Evolutionary conservation across 2,797 vertebrate genomes (phyloP), one percentile per base, ranked within the genome.

Genomic region (Helostoma temminkii): DNA sequence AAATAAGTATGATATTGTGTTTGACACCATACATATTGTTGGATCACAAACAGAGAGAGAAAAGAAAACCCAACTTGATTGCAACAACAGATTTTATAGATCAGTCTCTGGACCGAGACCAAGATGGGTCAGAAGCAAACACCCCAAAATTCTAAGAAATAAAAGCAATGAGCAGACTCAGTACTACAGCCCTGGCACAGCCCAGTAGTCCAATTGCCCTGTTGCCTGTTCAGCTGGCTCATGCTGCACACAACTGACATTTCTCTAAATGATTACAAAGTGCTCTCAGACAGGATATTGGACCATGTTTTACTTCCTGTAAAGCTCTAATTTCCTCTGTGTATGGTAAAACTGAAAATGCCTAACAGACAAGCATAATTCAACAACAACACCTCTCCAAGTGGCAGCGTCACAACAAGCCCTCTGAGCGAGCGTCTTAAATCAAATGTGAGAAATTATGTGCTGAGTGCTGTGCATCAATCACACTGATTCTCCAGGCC

Each of bases 401-500:
- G 63, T 47, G 66, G 62, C 71, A 52, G 73, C 70, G 54, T 53
- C 67, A 66, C 76, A 78, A 78, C 80, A 70, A 25, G 54, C 65
- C 46, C 65, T 55, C 67, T 1, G 52, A 81, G 63, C 69, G 3
- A 47, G 71, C 1, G 8, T 81, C 74, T 73, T 47, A 77, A 84
- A 81, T 75, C 83, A 86, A 90, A 78, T 42, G 61, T 47, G 58
- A 73, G 63, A 69, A 84, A 85, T 84, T 67, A 86, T 52, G 65
- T 19, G 48, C 65, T 0, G 47, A 75, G 76, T 21, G 72, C 71
- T 26, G 62, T 1, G 60, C 80, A 84, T 90, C 86, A 81, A 86
- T 89, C 80, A 82, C 80, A 81, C 81, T 42, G 77, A 84, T 88
- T 89, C 82, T 75, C 66, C 67, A 1, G 68, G 84, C 73, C 73